Base-by-base conservation (phyloP, 2,888 invertebrate species). In the Lysandra coridon region DNA sequence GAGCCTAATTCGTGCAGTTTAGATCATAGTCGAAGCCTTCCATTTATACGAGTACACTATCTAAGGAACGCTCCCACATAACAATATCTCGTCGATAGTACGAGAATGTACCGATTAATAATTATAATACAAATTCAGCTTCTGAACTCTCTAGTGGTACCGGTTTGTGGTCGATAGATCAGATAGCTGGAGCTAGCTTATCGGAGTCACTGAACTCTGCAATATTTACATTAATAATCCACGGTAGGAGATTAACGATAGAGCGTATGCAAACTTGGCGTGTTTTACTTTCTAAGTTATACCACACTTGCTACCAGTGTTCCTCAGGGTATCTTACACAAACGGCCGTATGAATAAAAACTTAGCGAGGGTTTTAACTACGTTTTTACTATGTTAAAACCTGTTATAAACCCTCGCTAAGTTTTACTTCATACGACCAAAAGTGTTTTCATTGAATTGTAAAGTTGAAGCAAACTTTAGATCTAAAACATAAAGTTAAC, bases 81-180 rank as follows among this genome's bases (percentile, higher is more conserved):
- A 14, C 14, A 14, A 53, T 53, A 14, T 53, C 12, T 4, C 3
- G n/a, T 62, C n/a, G 62, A 23, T 62, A 62, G 5, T 23, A 62
- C 62, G 62, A 62, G 62, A 23, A 23, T 62, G 7, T 23, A 30
- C n/a, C 64, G 62, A 78, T 64, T 62, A 49, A 17, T 78, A 23
- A 14, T 78, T 40, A 33, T 78, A 62, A 64, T 17, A 78, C 17
- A 57, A 57, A 78, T 44, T 23, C 40, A 49, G 44, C 49, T 69
- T 62, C 73, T 7, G 40, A 49, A 74, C 74, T 74, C 74, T 74
- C 73, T 40, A 73, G 23, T 74, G 23, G 44, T 44, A 75, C 75
- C 75, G 75, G 75, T 75, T 75, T 75, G 75, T 75, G 75, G 69
- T 17, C 4, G 69, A 69, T 69, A 64, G 64, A 33, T 69, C 4